Conservation (phyloP, 2,888 invertebrate genomes). For the Leucoptera coffeella region DNA sequence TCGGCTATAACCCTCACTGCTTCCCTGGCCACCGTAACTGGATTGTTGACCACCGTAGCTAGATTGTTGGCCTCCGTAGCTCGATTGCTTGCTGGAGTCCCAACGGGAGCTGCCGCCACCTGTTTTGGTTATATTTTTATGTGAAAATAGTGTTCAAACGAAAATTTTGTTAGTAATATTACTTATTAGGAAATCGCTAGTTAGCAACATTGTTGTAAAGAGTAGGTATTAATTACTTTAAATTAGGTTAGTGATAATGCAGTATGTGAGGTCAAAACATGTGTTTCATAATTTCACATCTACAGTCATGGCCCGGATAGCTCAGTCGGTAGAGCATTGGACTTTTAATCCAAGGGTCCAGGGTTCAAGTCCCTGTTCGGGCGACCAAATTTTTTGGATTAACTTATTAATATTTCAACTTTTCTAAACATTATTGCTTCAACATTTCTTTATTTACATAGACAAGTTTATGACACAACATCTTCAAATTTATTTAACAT, state of each 20-base stretch:
- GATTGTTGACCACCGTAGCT: conserved; percentile 3
- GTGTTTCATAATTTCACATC: no score
- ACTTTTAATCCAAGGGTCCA: conserved; percentile 75
- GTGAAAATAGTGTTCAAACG: not conserved
- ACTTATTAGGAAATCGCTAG: not conserved
- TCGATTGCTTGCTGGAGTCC: conserved; percentile 4
- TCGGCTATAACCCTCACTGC: conserved; percentile 7
- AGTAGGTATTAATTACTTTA: no score
- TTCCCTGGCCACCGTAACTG: conserved; percentile 6
- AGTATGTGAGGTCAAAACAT: no score
- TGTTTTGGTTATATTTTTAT: not conserved
- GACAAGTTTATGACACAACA: no score
- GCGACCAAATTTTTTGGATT: conserved; percentile 2
- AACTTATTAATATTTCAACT: no score
- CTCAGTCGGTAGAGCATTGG: conserved; percentile 72
- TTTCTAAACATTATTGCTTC: no score
- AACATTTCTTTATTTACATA: no score
- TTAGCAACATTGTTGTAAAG: not conserved
- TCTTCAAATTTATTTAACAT: no score
- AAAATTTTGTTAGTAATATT: not conserved
- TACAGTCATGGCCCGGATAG: conserved; percentile 61
- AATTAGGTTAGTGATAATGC: no score
- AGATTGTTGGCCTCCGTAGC: conserved; percentile 5
- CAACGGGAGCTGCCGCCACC: conserved; percentile 1
- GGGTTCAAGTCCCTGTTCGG: conserved; percentile 65